Percentiles rank a stretch among this genome's conserved stretches.
phyloP scores from a whole-genome alignment of 2,888 invertebrate genomes.

The Hirtodrosophila confusa region DNA sequence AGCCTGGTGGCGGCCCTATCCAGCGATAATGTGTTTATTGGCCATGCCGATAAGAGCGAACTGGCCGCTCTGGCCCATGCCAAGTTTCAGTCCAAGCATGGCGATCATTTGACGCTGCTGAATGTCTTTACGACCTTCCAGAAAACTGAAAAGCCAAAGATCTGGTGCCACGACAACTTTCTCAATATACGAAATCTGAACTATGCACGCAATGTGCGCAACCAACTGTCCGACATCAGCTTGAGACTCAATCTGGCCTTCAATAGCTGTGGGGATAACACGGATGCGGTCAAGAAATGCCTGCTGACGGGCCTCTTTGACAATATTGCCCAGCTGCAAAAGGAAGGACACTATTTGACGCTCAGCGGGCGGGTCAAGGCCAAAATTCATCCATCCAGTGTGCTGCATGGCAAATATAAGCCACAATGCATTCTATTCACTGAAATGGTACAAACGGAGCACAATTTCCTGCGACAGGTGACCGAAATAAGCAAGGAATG shows the following conservation, averaged over 20 bases:
- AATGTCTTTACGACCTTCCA: conserved; percentile 94
- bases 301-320: conserved; percentile 92
- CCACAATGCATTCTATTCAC: conserved; percentile 91
- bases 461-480: conserved; percentile 91
- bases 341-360: conserved; percentile 89
- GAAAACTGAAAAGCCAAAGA: conserved; percentile 88
- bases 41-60: conserved; percentile 88
- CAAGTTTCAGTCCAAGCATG: conserved; percentile 93
- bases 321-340: conserved; percentile 93
- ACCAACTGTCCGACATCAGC: conserved; percentile 91
- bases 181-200: conserved; percentile 92
- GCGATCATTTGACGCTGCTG: conserved; percentile 96
- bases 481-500: conserved; percentile 92
- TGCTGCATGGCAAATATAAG: conserved; percentile 86
- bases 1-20: conserved; percentile 95
- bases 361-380: conserved; percentile 88
- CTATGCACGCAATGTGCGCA: conserved; percentile 91
- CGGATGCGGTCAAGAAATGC: conserved; percentile 90
- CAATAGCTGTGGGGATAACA: conserved; percentile 87
- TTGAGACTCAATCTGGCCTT: conserved; percentile 86
- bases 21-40: conserved; percentile 93
- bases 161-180: conserved; percentile 96
- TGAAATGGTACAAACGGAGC: conserved; percentile 94
- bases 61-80: conserved; percentile 89
- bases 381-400: conserved; percentile 93